phyloP scores from a whole-genome alignment of 2,888 invertebrate species.

The Clunio marinus region DNA sequence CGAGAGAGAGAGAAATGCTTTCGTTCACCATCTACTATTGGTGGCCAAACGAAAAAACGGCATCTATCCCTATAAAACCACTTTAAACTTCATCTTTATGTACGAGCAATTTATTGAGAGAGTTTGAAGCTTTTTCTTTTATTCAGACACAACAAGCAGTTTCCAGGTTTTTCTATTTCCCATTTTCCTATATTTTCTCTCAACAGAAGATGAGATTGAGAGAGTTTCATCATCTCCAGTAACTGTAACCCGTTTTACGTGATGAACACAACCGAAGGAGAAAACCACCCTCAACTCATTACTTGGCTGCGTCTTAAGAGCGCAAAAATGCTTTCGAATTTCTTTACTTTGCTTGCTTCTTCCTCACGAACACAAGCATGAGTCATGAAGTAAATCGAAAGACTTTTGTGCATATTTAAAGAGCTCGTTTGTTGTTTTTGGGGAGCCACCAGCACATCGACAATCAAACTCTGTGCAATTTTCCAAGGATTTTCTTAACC shows the following conservation, averaged over 20 bases:
- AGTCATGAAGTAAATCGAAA: background rate
- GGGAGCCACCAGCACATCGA: background rate
- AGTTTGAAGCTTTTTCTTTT: no score
- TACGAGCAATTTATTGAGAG: background rate
- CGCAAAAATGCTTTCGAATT: background rate
- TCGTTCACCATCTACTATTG: conserved; percentile 35
- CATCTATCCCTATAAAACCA: conserved; percentile 28
- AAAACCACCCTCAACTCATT: conserved; percentile 24
- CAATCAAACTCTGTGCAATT: conserved; percentile 15
- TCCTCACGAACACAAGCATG: background rate
- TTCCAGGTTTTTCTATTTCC: background rate
- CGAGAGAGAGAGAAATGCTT: conserved; percentile 8
- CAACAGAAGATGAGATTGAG: no score
- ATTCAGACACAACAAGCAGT: no score
- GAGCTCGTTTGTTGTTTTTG: conserved; percentile 27
- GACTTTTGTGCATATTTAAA: conserved; percentile 14
- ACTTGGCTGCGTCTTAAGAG: conserved; percentile 7
- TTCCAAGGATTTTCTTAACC: conserved; percentile 21
- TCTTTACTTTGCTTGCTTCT: background rate
- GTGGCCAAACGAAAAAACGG: conserved; percentile 29
- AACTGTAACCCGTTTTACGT: background rate
- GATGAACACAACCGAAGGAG: background rate
- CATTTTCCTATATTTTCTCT: background rate
- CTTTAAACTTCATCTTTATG: conserved; percentile 38
- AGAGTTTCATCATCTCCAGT: no score